Evolutionary conservation across 2,797 vertebrate genomes (phyloP).

Genomic region (Pseudotriccus pelzelni): DNA sequence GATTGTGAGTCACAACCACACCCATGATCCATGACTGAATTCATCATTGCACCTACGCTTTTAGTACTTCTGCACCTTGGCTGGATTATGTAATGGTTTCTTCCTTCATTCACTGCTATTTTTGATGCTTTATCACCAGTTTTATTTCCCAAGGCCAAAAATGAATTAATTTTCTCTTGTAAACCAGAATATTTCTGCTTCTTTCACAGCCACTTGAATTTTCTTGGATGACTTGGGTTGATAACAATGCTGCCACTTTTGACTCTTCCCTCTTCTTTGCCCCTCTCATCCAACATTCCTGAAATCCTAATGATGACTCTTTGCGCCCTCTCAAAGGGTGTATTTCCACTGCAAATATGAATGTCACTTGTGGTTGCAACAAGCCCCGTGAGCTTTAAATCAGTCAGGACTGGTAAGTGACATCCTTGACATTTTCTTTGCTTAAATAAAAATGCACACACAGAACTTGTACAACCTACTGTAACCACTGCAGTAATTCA

Average conservation of each 20-base stretch:
- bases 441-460: not conserved
- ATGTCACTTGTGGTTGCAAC: not conserved
- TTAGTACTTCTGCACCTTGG: not conserved
- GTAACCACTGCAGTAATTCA: not conserved
- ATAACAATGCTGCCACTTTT: not conserved
- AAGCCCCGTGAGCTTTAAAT: not conserved
- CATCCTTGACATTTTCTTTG: not conserved
- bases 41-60: not conserved
- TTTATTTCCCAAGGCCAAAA: not conserved
- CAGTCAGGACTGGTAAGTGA: not conserved
- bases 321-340: not conserved
- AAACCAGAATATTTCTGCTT: not conserved
- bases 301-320: not conserved
- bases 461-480: not conserved
- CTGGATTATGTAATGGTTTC: rapidly evolving
- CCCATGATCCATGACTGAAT: no score
- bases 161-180: rapidly evolving
- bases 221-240: not conserved
- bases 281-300: not conserved
- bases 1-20: not conserved
- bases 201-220: not conserved
- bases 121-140: not conserved
- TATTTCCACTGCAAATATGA: not conserved
- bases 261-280: not conserved
- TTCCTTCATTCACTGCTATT: not conserved